Conservation (phyloP, 2,113 vertebrate genomes). For the Nothoprocta perdicaria region DNA sequence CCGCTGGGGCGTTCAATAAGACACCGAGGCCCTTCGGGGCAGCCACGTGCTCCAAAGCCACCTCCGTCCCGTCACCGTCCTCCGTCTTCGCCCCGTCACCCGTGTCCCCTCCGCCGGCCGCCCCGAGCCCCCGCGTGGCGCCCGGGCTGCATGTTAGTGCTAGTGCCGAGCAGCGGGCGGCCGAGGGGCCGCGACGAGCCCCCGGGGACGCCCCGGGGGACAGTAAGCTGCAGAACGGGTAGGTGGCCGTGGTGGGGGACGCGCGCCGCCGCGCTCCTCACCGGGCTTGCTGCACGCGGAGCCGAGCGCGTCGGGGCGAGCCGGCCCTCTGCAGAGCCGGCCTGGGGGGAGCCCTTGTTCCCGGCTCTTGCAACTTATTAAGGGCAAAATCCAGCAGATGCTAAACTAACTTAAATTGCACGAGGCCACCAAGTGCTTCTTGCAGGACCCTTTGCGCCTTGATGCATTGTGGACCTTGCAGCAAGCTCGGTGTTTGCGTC, state of each 20-base stretch:
- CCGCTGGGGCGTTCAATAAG: constrained; percentile 88
- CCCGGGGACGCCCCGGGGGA: constrained; percentile 87
- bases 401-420: background rate
- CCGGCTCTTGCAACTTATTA: background rate
- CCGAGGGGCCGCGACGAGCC: constrained; percentile 90
- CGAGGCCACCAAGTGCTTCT: background rate
- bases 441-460: background rate
- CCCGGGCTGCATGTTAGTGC: constrained; percentile 77
- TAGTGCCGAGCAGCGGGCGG: constrained; percentile 73
- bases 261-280: background rate
- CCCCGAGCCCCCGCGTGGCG: constrained; percentile 46
- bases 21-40: constrained; percentile 88
- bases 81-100: constrained; percentile 91
- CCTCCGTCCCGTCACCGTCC: constrained; percentile 91
- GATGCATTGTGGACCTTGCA: constrained; percentile 23
- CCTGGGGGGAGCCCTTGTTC: background rate
- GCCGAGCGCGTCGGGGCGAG: background rate
- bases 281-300: constrained; percentile 45
- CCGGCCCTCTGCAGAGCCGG: background rate
- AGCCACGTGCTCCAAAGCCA: constrained; percentile 81
- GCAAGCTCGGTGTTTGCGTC: constrained; percentile 5
- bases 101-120: constrained; percentile 74
- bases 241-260: constrained; percentile 76
- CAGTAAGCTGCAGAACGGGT: constrained; percentile 92
- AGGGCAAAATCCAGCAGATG: background rate